Evolutionary conservation across 2,888 invertebrate species (phyloP).

Genomic region (Leptopilina syphax): DNA sequence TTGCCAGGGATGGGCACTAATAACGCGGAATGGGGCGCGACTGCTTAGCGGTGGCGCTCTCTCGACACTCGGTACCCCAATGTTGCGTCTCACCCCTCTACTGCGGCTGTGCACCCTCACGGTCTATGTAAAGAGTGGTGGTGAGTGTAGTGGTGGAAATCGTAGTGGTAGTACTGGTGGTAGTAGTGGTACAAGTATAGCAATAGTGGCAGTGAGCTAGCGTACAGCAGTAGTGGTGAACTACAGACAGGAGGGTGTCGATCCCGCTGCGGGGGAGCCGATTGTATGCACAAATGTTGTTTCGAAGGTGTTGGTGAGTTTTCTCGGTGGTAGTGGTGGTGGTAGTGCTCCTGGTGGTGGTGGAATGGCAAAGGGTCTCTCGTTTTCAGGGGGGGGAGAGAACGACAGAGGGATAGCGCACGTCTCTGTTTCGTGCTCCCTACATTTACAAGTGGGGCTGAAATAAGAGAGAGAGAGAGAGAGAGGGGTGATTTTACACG

Average conservation of each 20-base stretch:
- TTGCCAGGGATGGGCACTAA: slow-evolving; percentile 49
- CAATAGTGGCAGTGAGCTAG: too few species aligned
- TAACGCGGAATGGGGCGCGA: slow-evolving; percentile 60
- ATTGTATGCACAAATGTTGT: slow-evolving; percentile 14
- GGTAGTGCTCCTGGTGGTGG: not conserved
- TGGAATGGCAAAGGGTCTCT: slow-evolving; percentile 46
- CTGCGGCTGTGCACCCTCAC: slow-evolving; percentile 61
- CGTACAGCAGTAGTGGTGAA: too few species aligned
- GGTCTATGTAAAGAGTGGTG: not conserved
- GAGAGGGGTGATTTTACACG: slow-evolving; percentile 48
- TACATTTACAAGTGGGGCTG: slow-evolving; percentile 48
- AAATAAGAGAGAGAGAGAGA: slow-evolving; percentile 43
- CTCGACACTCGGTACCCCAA: slow-evolving; percentile 46
- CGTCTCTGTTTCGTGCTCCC: slow-evolving; percentile 43
- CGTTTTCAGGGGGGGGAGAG: slow-evolving; percentile 48
- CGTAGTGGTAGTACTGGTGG: not conserved
- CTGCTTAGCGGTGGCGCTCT: slow-evolving; percentile 60
- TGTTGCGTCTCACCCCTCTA: slow-evolving; percentile 51
- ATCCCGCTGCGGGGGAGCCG: slow-evolving; percentile 38
- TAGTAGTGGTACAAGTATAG: not conserved
- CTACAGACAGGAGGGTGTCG: slow-evolving; percentile 36
- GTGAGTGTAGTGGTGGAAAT: slow-evolving; percentile 7
- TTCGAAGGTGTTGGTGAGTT: not conserved
- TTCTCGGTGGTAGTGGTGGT: too few species aligned
- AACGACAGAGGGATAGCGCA: slow-evolving; percentile 48